Evolutionary conservation across 2,888 invertebrate genomes (phyloP), one percentile per base, ranked within the genome.

Genomic region (Rhaphigaster nebulosa): DNA sequence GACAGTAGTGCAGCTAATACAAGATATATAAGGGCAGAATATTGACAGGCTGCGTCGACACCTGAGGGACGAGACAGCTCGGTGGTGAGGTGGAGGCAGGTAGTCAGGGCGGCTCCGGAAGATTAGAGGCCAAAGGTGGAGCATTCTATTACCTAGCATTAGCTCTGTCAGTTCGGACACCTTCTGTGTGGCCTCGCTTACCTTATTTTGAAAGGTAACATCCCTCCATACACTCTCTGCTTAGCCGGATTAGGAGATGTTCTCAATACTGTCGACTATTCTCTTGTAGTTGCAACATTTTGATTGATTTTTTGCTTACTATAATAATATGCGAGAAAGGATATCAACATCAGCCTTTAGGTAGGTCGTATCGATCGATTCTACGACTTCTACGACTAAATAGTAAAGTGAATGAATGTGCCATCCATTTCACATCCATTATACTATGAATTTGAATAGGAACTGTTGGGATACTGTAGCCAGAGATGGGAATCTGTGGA

Each of bases 111-210:
- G 70, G 70, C 20, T 8, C 13, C 0, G 20, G 65, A 29, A 76
- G 38, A 38, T 38, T 76, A 38, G 20, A 38, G 38, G 38, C 20
- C 70, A 0, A n/a, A 3, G n/a, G 20, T 4, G 3, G 70, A 34
- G 34, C 34, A 38, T 76, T 76, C 70, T 76, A 76, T 76, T 76
- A 76, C 70, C 70, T 76, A 76, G 70, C 70, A 76, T 76, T 76
- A 76, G 70, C 70, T 23, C 70, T 76, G 70, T 34, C 70, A 76
- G 70, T 4, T 34, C 70, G 4, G 29, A 15, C 38, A 76, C 70
- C 70, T 60, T 70, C 34, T 76, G 70, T 34, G 70, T 76, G 70
- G 34, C 34, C 65, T 65, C 70, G 6, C 34, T 38, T 6, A 38
- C 70, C 70, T 65, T 65, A 65, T 65, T 65, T 65, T 65, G 65